Evolutionary conservation across 2,113 vertebrate species (phyloP).

Genomic region (Sinocyclocheilus anshuiensis): DNA sequence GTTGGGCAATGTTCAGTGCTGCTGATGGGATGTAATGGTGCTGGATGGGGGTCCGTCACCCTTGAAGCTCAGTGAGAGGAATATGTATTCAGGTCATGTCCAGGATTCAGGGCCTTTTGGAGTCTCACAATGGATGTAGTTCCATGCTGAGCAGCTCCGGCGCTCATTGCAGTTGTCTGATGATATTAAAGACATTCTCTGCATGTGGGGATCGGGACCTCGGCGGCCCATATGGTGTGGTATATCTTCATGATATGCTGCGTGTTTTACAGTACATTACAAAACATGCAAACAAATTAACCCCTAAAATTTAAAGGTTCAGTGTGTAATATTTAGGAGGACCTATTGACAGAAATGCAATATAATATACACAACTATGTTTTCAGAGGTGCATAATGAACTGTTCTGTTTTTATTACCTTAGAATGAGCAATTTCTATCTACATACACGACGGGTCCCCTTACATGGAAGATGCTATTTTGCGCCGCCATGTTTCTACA

Average conservation of each 20-base stretch:
- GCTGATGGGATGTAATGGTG: conserved; percentile 28
- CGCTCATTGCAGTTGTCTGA: not conserved
- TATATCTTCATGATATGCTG: conserved; percentile 28
- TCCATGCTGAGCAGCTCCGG: conserved; percentile 4
- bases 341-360: no score
- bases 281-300: not conserved
- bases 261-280: not conserved
- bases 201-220: not conserved
- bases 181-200: not conserved
- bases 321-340: no score
- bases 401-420: no score
- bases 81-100: conserved; percentile 32
- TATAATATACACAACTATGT: no score
- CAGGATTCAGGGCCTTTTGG: not conserved
- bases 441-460: no score
- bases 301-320: not conserved
- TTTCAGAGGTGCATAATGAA: no score
- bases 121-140: conserved; percentile 1
- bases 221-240: not conserved
- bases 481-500: no score
- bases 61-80: conserved; percentile 8
- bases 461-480: no score
- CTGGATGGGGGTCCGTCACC: conserved; percentile 22
- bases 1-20: conserved; percentile 3
- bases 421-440: no score